Percentiles rank a stretch among this genome's conserved stretches.
Evolutionary conservation across 2,113 vertebrate genomes (phyloP).

Genomic region (Erythrolamprus reginae): DNA sequence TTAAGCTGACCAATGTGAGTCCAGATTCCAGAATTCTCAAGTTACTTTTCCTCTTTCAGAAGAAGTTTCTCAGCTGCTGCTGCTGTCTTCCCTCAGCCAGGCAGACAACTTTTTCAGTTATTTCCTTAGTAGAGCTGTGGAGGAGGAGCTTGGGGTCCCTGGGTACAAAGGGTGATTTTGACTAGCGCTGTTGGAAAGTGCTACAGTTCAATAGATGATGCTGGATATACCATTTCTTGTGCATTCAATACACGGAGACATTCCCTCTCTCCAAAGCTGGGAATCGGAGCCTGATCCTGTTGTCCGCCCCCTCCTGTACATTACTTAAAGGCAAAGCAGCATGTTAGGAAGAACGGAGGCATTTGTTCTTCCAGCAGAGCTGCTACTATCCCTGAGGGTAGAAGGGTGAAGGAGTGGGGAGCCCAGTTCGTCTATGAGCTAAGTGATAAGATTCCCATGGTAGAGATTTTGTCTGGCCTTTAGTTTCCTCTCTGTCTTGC

Average conservation of each 20-base stretch:
- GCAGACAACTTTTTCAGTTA: slow-evolving; percentile 19
- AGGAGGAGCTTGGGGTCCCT: slow-evolving; percentile 83
- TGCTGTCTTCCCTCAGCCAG: background rate
- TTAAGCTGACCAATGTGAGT: background rate
- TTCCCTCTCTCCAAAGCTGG: background rate
- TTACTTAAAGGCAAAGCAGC: slow-evolving; percentile 41
- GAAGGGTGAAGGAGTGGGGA: background rate
- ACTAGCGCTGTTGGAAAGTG: slow-evolving; percentile 20
- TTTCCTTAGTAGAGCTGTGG: slow-evolving; percentile 47
- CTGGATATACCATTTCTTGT: slow-evolving; percentile 1
- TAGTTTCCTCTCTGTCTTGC: slow-evolving; percentile 35
- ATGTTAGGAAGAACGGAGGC: slow-evolving; percentile 22
- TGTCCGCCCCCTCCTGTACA: slow-evolving; percentile 38
- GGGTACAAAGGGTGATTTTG: slow-evolving; percentile 83
- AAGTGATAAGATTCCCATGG: slow-evolving; percentile 45
- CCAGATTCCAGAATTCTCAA: background rate
- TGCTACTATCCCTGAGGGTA: slow-evolving; percentile 24
- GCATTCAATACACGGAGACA: background rate
- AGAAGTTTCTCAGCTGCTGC: background rate
- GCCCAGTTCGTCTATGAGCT: slow-evolving; percentile 32
- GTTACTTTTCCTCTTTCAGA: background rate
- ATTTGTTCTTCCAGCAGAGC: slow-evolving; percentile 25
- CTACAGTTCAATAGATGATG: slow-evolving; percentile 12
- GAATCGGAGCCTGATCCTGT: background rate
- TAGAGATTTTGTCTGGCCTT: slow-evolving; percentile 44